Evolutionary conservation across 2,888 invertebrate genomes (phyloP).

Genomic region (Drosophila meridionalis): DNA sequence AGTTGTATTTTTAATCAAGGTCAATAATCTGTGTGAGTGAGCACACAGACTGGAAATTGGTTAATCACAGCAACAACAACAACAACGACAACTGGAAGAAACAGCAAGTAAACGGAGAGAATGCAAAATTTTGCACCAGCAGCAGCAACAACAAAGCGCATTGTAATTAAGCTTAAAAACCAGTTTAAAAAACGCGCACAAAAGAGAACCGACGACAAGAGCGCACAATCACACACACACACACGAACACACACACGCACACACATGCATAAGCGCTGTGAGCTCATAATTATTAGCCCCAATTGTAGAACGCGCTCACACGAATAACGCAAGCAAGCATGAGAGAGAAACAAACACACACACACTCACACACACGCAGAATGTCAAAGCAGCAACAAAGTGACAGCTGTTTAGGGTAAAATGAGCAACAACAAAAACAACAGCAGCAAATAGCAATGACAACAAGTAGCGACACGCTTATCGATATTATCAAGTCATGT

Average conservation of each 20-base stretch:
- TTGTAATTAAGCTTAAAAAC: constrained; percentile 76
- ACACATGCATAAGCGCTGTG: constrained; percentile 15
- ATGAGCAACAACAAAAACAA: constrained; percentile 34
- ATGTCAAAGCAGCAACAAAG: constrained; percentile 45
- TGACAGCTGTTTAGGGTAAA: constrained; percentile 78
- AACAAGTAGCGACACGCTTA: constrained; percentile 46
- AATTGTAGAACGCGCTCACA: constrained; percentile 44
- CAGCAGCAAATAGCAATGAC: constrained; percentile 34
- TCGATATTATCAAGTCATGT: constrained; percentile 24
- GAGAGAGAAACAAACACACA: constrained; percentile 3
- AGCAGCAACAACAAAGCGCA: constrained; percentile 60
- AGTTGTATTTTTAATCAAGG: constrained; percentile 64
- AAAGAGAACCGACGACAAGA: constrained; percentile 43
- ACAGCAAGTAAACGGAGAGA: constrained; percentile 56
- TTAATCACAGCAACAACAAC: constrained; percentile 36
- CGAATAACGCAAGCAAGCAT: constrained; percentile 5
- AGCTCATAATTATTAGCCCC: constrained; percentile 61
- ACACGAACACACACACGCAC: constrained; percentile 14
- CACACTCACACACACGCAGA: constrained; percentile 15
- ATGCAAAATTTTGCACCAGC: constrained; percentile 67
- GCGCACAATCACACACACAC: constrained; percentile 25
- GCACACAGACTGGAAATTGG: constrained; percentile 57
- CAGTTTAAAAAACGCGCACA: constrained; percentile 65
- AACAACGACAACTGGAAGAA: constrained; percentile 20
- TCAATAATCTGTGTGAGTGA: constrained; percentile 74